These are phyloP conservation scores for Magallana ariakensis DNA, from an alignment of 1,140 invertebrate genomes.

Conservation along the genomic window DNA sequence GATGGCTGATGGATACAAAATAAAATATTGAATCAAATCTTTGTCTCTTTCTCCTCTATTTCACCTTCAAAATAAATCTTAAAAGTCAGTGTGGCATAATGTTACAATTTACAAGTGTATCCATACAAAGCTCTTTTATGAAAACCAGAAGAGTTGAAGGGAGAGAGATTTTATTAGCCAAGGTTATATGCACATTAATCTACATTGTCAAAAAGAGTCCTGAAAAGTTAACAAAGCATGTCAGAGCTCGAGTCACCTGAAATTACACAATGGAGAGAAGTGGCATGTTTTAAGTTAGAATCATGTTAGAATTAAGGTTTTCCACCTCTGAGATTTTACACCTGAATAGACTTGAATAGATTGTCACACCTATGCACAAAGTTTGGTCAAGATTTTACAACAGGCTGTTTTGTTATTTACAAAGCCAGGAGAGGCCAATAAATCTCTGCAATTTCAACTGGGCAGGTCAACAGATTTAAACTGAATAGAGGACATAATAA, in stretches of 20 bases:
- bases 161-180: not conserved
- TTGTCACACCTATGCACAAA: conserved; percentile 14
- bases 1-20: not conserved
- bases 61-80: not conserved
- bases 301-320: not conserved
- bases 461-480: not conserved
- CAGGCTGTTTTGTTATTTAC: not conserved
- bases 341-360: not conserved
- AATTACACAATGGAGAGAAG: not conserved
- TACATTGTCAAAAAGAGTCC: conserved; percentile 22
- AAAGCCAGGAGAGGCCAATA: not conserved
- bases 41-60: not conserved
- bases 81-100: not conserved
- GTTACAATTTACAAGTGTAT: not conserved
- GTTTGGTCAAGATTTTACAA: not conserved
- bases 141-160: not conserved
- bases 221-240: conserved; percentile 20
- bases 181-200: conserved; percentile 25
- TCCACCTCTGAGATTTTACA: not conserved
- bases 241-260: not conserved
- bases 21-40: not conserved
- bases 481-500: not conserved
- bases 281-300: not conserved
- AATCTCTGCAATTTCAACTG: conserved; percentile 27
- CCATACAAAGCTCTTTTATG: not conserved